Evolutionary conservation across 2,888 invertebrate species (phyloP).

Genomic region (Trachelus tabidus): DNA sequence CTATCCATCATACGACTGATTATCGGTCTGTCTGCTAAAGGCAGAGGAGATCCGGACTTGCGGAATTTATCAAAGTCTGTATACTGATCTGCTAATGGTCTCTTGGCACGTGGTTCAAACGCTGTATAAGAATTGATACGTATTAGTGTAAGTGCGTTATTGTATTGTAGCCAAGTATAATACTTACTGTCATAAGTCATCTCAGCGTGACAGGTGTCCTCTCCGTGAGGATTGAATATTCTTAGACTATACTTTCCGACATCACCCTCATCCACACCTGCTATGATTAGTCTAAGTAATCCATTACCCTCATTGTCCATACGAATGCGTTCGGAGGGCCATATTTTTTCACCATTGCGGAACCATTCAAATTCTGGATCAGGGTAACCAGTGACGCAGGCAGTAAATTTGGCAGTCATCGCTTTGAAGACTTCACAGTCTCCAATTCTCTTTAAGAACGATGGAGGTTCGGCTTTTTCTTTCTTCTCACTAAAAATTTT

Average conservation of each 20-base stretch:
- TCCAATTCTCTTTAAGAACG: conserved; percentile 89
- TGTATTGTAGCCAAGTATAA: background rate
- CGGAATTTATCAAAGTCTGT: conserved; percentile 86
- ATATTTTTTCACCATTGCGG: conserved; percentile 81
- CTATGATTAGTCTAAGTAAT: conserved; percentile 83
- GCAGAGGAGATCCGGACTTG: conserved; percentile 86
- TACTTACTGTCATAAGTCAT: conserved; percentile 83
- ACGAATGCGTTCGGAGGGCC: conserved; percentile 83
- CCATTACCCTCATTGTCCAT: conserved; percentile 88
- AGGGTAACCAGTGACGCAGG: conserved; percentile 87
- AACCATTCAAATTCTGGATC: conserved; percentile 91
- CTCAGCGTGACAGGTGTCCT: conserved; percentile 82
- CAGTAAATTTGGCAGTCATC: conserved; percentile 93
- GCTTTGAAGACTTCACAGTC: conserved; percentile 88
- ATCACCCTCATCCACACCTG: conserved; percentile 82
- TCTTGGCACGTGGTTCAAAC: conserved; percentile 75
- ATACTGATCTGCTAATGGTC: conserved; percentile 82
- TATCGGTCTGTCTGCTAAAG: conserved; percentile 89
- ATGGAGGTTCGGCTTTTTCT: conserved; percentile 84
- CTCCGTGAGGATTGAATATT: conserved; percentile 87
- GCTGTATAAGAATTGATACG: conserved; percentile 64
- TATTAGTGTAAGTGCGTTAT: background rate
- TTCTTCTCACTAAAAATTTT: conserved; percentile 72
- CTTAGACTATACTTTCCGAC: conserved; percentile 86
- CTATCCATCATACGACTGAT: conserved; percentile 93